A percentile compares a stretch with the other conserved stretches of the same genome.
Conservation (phyloP, 2,888 invertebrate species). For the Eupithecia dodoneata region DNA sequence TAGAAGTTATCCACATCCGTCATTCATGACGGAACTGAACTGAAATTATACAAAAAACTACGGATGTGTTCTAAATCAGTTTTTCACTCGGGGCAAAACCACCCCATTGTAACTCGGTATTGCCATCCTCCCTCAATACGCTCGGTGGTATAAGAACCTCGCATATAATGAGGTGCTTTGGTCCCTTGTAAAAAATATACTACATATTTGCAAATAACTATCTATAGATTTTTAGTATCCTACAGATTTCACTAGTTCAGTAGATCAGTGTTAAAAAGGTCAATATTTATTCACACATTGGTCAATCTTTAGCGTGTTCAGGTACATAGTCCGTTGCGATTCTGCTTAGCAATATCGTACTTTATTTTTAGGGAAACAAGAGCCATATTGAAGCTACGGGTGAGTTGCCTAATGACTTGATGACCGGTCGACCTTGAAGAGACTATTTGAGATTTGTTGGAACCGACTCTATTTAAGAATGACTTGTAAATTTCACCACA, state of each 20-base stretch:
- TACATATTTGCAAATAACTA: no score
- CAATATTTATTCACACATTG: conserved; percentile 3
- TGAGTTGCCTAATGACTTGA: background rate
- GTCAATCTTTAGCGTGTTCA: conserved; percentile 1
- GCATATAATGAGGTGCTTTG: no score
- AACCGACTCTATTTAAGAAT: background rate
- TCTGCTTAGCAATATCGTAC: background rate
- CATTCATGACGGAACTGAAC: no score
- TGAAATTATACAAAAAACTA: no score
- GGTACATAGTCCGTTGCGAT: background rate
- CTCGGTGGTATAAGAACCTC: no score
- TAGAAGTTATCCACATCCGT: no score
- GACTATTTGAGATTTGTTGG: background rate
- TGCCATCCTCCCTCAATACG: no score
- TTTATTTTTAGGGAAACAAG: background rate
- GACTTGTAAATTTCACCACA: background rate
- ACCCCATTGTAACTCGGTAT: no score
- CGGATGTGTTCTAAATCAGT: no score
- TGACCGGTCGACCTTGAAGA: conserved; percentile 2
- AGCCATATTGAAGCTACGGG: background rate
- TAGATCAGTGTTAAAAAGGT: conserved; percentile 12
- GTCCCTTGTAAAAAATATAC: no score
- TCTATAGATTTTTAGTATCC: background rate
- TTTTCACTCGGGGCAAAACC: no score
- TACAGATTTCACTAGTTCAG: conserved; percentile 6